Percentiles rank a stretch among this genome's conserved stretches.
Conservation (phyloP, 1,140 invertebrate species). For the Sinella curviseta region DNA sequence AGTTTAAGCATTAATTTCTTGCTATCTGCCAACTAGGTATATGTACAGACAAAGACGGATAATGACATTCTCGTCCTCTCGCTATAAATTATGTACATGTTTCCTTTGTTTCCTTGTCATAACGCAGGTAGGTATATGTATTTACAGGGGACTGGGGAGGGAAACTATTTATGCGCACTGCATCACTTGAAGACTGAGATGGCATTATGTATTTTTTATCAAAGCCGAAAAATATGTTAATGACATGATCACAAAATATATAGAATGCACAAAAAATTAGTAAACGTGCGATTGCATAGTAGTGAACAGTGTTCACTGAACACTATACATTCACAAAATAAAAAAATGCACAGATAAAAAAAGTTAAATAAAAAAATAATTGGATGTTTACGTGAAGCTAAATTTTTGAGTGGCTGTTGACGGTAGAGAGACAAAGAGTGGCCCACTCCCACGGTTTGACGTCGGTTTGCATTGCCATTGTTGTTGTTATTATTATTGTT, state of each 20-base stretch:
- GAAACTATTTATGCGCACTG: not conserved
- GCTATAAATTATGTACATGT: too few species aligned
- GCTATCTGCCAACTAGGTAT: too few species aligned
- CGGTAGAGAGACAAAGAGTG: conserved; percentile 23
- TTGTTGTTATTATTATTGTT: conserved; percentile 15
- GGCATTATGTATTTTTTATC: not conserved
- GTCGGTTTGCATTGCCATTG: not conserved
- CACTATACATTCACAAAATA: conserved; percentile 1
- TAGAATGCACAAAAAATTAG: too few species aligned
- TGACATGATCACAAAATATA: not conserved
- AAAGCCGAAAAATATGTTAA: not conserved
- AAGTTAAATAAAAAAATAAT: not conserved
- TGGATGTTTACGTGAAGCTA: not conserved
- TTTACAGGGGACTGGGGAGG: too few species aligned
- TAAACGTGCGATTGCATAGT: not conserved
- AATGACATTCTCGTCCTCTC: too few species aligned
- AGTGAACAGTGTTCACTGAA: not conserved
- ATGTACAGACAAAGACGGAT: too few species aligned
- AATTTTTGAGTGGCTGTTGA: not conserved
- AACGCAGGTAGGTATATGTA: too few species aligned
- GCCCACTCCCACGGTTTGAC: not conserved
- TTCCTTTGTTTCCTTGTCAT: too few species aligned
- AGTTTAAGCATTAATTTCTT: too few species aligned
- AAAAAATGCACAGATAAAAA: conserved; percentile 9
- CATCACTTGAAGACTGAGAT: conserved; percentile 21